phyloP scores from a whole-genome alignment of 2,888 invertebrate species.

The Leptopilina myrica region DNA sequence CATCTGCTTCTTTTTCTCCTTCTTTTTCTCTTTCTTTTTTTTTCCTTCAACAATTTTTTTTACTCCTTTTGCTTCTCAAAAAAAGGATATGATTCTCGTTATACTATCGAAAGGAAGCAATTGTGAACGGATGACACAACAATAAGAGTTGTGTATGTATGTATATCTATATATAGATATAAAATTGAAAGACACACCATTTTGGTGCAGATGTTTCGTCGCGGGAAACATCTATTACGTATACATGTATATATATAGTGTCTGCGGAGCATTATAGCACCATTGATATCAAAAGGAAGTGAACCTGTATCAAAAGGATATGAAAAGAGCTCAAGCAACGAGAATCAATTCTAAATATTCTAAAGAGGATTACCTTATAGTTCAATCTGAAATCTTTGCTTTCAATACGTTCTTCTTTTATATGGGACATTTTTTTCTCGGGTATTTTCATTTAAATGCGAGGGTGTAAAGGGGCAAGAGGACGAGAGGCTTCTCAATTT shows the following conservation, averaged over 20 bases:
- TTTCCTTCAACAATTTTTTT: no score
- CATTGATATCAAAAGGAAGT: constrained; percentile 16
- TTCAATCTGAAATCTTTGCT: constrained; percentile 8
- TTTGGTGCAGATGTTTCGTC: constrained; percentile 34
- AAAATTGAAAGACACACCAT: constrained; percentile 9
- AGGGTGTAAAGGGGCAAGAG: neutral
- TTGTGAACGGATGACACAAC: constrained; percentile 12
- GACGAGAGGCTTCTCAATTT: neutral
- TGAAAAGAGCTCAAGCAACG: constrained; percentile 11
- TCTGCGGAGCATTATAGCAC: constrained; percentile 6
- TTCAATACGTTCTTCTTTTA: neutral
- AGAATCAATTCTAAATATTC: constrained; percentile 29
- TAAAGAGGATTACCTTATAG: constrained; percentile 24
- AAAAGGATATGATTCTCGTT: constrained; percentile 2
- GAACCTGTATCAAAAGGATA: constrained; percentile 32
- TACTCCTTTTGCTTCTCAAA: neutral
- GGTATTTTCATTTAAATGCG: neutral
- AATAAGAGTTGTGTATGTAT: constrained; percentile 9
- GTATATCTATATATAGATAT: no score
- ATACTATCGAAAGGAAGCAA: constrained; percentile 30
- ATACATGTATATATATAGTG: neutral
- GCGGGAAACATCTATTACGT: constrained; percentile 29
- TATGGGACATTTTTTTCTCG: neutral
- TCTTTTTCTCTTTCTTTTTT: no score
- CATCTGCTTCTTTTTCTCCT: no score